Evolutionary conservation across 2,797 vertebrate species (phyloP), one percentile per base, ranked within the genome.

Genomic region (Lophius americanus): DNA sequence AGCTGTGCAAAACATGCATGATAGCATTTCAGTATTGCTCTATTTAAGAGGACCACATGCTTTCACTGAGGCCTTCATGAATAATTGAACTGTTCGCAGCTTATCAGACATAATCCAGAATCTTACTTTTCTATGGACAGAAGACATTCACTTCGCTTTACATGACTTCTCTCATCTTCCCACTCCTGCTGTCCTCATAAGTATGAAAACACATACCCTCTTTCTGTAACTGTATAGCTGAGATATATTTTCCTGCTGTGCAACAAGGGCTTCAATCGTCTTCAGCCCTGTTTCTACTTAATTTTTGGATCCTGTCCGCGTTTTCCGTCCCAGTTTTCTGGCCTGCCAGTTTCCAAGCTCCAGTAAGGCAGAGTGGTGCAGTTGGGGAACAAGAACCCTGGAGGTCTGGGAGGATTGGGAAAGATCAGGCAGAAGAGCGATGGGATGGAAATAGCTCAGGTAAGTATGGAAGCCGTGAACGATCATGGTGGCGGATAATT

Each of bases 251-350:
- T 85, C 79, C 79, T 85, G 83, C 84, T 85, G 86, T 73, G 79
- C 76, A 71, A 81, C 80, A 82, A 78, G 11, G 42, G 67, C 58
- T 81, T 91, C 75, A 85, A 79, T 88, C 79, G 33, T 89, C 85
- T 78, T 90, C 82, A 85, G 90, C 89, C 81, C 92, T 93, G 92
- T 86, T 93, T 92, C 88, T 89, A 88, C 89, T 94, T 93, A 91
- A 87, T 78, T 81, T 79, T 85, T 93, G 91, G 91, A 91, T 77
- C 74, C 77, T 14, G 41, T 60, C 73, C 46, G 69, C n/a, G 57
- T 91, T 93, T 93, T 93, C 92, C 91, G 53, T 85, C 90, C 91
- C 87, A 92, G 76, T 90, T 93, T 23, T 88, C 73, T 68, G 54
- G 53, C 63, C 78, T 90, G 88, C 87, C 86, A 84, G 86, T 86